Conservation (phyloP, 2,888 invertebrate species). For the Tipula confusa region DNA sequence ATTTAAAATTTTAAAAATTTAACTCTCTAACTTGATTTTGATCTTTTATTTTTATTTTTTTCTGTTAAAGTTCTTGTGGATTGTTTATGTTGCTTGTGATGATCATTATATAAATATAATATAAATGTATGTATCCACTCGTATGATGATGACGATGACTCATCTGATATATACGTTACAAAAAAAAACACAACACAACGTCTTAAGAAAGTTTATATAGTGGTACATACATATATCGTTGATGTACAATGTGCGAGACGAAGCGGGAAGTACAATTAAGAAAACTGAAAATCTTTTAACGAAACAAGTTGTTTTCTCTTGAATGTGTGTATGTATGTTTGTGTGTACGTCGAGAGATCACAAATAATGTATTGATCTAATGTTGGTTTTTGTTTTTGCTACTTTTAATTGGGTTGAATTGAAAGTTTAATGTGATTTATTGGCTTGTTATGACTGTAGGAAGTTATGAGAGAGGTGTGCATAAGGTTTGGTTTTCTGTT, state of each 20-base stretch:
- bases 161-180: background rate
- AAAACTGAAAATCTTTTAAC: background rate
- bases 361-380: background rate
- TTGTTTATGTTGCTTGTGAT: background rate
- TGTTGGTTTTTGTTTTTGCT: background rate
- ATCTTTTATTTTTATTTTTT: background rate
- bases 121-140: background rate
- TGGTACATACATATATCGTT: background rate
- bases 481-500: too few relatives aligned
- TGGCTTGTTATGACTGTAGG: background rate
- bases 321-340: background rate
- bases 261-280: background rate
- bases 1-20: background rate
- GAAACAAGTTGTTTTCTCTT: constrained; percentile 3
- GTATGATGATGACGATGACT: background rate
- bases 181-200: background rate
- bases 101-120: background rate
- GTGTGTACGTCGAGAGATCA: background rate
- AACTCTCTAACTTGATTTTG: constrained; percentile 25
- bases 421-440: constrained; percentile 3
- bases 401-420: constrained; percentile 1
- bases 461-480: background rate
- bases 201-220: background rate
- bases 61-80: background rate
- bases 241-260: background rate